Percentiles rank a stretch among this genome's conserved stretches.
Evolutionary conservation across 2,797 vertebrate genomes (phyloP).

Genomic region (Takifugu rubripes): DNA sequence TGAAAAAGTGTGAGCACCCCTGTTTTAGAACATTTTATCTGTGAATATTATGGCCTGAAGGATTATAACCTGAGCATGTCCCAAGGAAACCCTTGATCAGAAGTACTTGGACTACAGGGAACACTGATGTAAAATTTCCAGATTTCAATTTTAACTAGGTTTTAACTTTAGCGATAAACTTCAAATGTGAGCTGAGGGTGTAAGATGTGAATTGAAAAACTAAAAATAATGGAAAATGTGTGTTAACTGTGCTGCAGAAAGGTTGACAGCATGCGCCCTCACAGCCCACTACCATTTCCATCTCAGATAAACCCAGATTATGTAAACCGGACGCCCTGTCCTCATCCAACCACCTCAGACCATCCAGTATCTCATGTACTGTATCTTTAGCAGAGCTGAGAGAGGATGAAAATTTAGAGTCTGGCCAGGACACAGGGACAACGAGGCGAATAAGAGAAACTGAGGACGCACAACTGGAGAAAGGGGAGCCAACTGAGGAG

Average conservation of each 20-base stretch:
- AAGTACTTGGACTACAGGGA: no score
- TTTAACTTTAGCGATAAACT: no score
- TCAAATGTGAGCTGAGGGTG: no score
- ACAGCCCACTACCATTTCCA: conserved; percentile 16
- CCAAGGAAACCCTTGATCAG: no score
- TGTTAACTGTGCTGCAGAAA: background rate
- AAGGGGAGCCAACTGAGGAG: conserved; percentile 15
- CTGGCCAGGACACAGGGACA: conserved; percentile 25
- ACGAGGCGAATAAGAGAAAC: conserved; percentile 21
- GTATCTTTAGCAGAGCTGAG: conserved; percentile 24
- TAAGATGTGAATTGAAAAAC: no score
- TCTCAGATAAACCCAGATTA: conserved; percentile 37
- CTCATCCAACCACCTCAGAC: conserved; percentile 28
- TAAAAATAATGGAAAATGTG: no score
- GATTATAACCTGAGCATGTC: no score
- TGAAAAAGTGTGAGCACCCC: no score
- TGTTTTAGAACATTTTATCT: no score
- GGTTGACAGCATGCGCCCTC: background rate
- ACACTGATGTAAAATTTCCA: no score
- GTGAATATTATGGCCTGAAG: no score
- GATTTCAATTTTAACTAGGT: no score
- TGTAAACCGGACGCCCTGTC: conserved; percentile 24
- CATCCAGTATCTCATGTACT: conserved; percentile 26
- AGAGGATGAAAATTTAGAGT: conserved; percentile 24
- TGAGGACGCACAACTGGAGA: conserved; percentile 28